phyloP scores from a whole-genome alignment of 2,113 vertebrate genomes.

The Ophiodon elongatus region DNA sequence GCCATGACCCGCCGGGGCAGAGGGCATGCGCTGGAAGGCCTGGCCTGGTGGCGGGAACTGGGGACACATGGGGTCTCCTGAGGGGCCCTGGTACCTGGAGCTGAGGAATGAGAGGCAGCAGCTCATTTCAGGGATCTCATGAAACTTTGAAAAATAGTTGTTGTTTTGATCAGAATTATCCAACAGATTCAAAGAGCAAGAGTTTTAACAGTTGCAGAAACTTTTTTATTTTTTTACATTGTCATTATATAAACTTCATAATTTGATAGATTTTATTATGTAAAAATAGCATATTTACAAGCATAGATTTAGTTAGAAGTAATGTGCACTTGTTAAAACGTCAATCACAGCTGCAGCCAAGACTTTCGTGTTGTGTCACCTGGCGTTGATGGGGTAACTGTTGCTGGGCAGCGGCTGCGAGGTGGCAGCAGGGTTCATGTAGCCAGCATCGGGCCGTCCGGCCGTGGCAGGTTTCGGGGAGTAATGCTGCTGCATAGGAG shows the following conservation, averaged over 20 bases:
- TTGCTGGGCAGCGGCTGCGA: conserved; percentile 86
- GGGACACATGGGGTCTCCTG: conserved; percentile 87
- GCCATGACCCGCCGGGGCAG: conserved; percentile 71
- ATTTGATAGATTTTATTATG: neutral
- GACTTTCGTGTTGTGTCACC: conserved; percentile 40
- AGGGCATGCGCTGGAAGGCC: conserved; percentile 86
- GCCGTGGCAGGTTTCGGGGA: conserved; percentile 84
- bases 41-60: conserved; percentile 87
- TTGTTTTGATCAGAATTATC: neutral
- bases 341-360: neutral
- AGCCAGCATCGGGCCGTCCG: conserved; percentile 87
- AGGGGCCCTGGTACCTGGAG: conserved; percentile 86
- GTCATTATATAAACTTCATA: too few species aligned
- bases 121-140: neutral
- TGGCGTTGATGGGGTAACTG: conserved; percentile 85
- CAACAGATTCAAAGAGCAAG: neutral
- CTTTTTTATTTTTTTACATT: too few species aligned
- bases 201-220: neutral
- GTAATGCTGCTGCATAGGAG: conserved; percentile 89
- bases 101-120: conserved; percentile 60
- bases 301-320: too few species aligned
- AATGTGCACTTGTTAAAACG: too few species aligned
- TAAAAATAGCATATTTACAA: neutral
- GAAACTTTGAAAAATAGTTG: neutral
- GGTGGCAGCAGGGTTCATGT: conserved; percentile 87